phyloP scores from a whole-genome alignment of 2,797 vertebrate species.

The Vireo griseus region DNA sequence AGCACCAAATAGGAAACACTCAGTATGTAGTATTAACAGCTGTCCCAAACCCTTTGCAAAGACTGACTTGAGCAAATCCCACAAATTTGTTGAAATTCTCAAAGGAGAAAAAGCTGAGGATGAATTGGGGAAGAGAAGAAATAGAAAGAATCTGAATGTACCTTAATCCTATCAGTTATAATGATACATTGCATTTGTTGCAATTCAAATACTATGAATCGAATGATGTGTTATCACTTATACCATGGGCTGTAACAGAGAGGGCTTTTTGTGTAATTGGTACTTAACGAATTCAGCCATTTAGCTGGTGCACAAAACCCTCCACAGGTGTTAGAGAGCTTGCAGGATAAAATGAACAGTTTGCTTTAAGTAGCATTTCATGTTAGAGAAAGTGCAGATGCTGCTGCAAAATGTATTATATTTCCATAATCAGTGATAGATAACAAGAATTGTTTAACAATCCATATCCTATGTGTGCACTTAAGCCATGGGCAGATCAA shows the following conservation, averaged over 20 bases:
- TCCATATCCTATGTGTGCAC: background rate
- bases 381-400: slow-evolving; percentile 5
- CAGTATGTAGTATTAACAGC: background rate
- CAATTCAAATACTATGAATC: background rate
- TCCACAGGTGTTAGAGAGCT: background rate
- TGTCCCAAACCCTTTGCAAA: background rate
- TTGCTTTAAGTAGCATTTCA: background rate
- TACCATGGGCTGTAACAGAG: background rate
- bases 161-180: background rate
- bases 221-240: background rate
- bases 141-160: background rate
- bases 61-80: background rate
- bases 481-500: slow-evolving; percentile 31
- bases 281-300: background rate
- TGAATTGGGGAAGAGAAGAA: background rate
- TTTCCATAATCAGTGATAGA: slow-evolving; percentile 12
- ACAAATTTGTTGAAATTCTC: background rate
- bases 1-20: background rate
- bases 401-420: slow-evolving; percentile 4
- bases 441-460: background rate
- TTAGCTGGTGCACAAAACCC: background rate
- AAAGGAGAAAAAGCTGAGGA: background rate
- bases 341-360: background rate
- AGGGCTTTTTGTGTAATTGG: background rate
- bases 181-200: background rate